A percentile compares a stretch with the other conserved stretches of the same genome.
These are phyloP conservation scores for Rhagoletis zephyria DNA, from an alignment of 1,140 invertebrate species.

Conservation along the genomic window DNA sequence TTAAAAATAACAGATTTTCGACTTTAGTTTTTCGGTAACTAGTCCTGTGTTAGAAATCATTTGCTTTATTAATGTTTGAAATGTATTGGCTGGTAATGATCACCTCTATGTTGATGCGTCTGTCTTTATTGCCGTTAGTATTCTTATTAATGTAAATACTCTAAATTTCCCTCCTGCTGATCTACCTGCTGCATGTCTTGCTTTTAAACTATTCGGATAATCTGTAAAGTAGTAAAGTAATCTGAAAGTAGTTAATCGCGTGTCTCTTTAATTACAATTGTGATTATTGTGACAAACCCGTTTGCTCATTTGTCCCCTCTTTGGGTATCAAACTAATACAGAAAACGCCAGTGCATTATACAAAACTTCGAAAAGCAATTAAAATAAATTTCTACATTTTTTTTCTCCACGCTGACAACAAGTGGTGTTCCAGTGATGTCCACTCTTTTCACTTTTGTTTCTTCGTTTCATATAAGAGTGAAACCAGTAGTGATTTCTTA, in stretches of 20 bases:
- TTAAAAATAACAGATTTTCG: too few species aligned
- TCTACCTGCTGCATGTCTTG: too few species aligned
- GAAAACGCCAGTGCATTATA: background rate
- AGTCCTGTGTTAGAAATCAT: too few species aligned
- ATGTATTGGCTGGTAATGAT: too few species aligned
- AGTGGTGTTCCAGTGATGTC: background rate
- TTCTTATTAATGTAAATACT: too few species aligned
- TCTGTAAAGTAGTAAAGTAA: constrained; percentile 1
- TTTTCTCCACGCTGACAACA: background rate
- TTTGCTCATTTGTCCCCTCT: background rate
- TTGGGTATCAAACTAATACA: background rate
- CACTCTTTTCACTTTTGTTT: background rate
- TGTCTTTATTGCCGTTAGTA: too few species aligned
- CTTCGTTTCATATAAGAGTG: background rate
- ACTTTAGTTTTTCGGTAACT: too few species aligned
- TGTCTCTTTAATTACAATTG: background rate
- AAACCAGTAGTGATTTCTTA: constrained; percentile 12
- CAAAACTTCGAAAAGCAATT: constrained; percentile 11
- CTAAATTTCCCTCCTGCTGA: too few species aligned
- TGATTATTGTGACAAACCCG: constrained; percentile 13
- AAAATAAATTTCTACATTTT: background rate
- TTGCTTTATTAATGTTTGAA: too few species aligned
- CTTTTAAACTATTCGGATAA: too few species aligned
- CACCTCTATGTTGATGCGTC: too few species aligned
- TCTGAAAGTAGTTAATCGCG: constrained; percentile 25